These are phyloP conservation scores for Dryobota labecula DNA, from an alignment of 2,888 invertebrate species.

Conservation along the genomic window DNA sequence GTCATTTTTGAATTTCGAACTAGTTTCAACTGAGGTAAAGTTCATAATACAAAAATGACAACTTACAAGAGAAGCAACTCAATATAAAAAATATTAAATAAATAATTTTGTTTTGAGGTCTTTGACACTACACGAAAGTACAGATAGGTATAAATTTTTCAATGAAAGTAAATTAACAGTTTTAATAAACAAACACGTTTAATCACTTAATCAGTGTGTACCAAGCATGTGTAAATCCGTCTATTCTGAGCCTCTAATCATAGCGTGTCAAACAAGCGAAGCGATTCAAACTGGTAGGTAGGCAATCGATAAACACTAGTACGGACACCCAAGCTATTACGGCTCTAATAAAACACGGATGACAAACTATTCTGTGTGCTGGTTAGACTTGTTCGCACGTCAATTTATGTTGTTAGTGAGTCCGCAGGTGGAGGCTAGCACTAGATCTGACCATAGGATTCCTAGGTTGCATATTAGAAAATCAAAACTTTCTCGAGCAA, in stretches of 20 bases:
- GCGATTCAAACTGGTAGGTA: conserved; percentile 38
- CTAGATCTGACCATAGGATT: background rate
- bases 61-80: background rate
- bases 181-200: conserved; percentile 5
- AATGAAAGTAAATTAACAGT: too few species aligned
- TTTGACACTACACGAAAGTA: background rate
- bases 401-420: conserved; percentile 44
- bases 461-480: too few species aligned
- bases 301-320: conserved; percentile 53
- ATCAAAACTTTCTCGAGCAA: too few species aligned
- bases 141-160: background rate
- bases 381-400: conserved; percentile 39
- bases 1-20: background rate
- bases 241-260: conserved; percentile 36
- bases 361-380: conserved; percentile 50
- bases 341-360: conserved; percentile 54
- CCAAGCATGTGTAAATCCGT: conserved; percentile 34
- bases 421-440: conserved; percentile 25
- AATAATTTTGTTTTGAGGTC: background rate
- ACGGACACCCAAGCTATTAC: conserved; percentile 40
- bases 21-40: background rate
- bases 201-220: conserved; percentile 33
- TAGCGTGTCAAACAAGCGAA: conserved; percentile 36
- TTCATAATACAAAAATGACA: background rate
- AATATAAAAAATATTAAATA: background rate